phyloP scores from a whole-genome alignment of 2,113 vertebrate genomes.

The Aegotheles bennettii region DNA sequence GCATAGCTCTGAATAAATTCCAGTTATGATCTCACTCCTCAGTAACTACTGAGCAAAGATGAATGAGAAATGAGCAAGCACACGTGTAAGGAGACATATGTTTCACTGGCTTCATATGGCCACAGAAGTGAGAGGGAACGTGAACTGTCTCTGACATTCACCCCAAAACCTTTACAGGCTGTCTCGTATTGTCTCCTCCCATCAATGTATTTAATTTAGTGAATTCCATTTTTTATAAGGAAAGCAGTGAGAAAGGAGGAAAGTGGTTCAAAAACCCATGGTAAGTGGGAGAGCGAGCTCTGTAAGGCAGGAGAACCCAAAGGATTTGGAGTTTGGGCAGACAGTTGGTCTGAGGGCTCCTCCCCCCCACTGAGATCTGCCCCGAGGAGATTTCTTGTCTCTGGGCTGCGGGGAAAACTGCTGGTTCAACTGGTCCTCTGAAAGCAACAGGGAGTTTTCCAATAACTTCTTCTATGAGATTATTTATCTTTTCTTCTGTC shows the following conservation, averaged over 20 bases:
- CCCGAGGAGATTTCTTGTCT: neutral
- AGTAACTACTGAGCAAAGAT: slow-evolving; percentile 2
- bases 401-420: neutral
- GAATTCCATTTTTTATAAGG: neutral
- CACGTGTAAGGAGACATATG: neutral
- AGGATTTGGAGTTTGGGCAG: neutral
- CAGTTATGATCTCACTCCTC: slow-evolving; percentile 54
- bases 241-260: neutral
- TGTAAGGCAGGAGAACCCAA: neutral
- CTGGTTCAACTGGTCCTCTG: neutral
- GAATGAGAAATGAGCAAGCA: slow-evolving; percentile 8
- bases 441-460: neutral
- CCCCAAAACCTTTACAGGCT: neutral
- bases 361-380: neutral
- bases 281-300: neutral
- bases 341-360: neutral
- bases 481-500: neutral
- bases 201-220: neutral
- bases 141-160: neutral
- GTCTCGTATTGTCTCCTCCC: neutral
- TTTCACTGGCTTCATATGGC: neutral
- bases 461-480: neutral
- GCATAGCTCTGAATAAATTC: neutral
- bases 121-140: neutral
- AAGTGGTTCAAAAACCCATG: neutral